phyloP scores from a whole-genome alignment of 2,797 vertebrate species.

The Coranthus polyacanthus region DNA sequence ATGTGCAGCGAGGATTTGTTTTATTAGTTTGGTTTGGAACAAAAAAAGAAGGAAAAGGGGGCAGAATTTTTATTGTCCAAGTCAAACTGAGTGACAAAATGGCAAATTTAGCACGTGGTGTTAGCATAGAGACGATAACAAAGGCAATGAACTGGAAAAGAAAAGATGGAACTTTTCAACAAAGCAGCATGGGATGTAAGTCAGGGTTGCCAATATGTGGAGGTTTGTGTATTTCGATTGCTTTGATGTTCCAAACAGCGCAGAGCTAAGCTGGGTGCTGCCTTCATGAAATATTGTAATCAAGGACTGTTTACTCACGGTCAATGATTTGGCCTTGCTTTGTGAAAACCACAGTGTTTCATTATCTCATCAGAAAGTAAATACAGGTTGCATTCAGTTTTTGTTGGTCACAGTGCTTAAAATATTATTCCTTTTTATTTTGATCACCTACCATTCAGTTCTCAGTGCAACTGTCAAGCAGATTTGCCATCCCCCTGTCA shows the following conservation, averaged over 20 bases:
- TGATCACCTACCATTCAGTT: neutral
- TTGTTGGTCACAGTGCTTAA: neutral
- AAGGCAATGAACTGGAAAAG: conserved; percentile 10
- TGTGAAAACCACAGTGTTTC: neutral
- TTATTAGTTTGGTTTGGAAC: neutral
- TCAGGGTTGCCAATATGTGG: conserved; percentile 7
- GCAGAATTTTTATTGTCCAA: too few species aligned
- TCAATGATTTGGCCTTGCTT: conserved; percentile 5
- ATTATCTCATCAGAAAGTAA: neutral
- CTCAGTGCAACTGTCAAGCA: neutral
- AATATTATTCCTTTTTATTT: neutral
- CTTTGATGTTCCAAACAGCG: conserved; percentile 38
- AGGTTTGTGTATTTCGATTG: conserved; percentile 24
- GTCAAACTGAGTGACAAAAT: neutral
- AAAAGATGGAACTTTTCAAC: neutral
- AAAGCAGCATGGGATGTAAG: conserved; percentile 8
- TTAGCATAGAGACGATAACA: neutral
- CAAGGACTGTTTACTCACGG: conserved; percentile 18
- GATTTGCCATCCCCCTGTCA: conserved; percentile 7
- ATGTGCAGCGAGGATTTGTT: conserved; percentile 1
- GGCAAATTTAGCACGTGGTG: neutral
- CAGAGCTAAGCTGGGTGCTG: neutral
- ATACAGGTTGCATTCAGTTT: neutral
- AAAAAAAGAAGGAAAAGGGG: neutral
- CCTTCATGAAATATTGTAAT: conserved; percentile 4